phyloP scores from a whole-genome alignment of 2,888 invertebrate genomes.

The Ichneumon xanthorius region DNA sequence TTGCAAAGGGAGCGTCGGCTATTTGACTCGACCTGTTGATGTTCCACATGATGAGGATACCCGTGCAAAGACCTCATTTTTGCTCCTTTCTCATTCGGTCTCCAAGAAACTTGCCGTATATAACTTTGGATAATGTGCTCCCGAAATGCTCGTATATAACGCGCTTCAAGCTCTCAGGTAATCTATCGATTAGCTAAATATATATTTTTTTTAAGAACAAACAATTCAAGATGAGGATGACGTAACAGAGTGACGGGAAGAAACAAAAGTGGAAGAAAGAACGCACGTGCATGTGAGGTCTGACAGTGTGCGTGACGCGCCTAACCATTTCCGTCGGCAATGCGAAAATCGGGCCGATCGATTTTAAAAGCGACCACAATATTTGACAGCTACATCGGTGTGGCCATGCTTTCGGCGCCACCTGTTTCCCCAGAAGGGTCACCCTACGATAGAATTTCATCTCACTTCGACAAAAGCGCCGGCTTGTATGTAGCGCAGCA shows the following conservation, averaged over 20 bases:
- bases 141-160: constrained; percentile 82
- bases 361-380: constrained; percentile 84
- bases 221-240: background rate
- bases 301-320: constrained; percentile 22
- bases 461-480: constrained; percentile 61
- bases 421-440: constrained; percentile 78
- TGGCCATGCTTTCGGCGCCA: constrained; percentile 82
- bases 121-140: constrained; percentile 79
- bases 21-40: constrained; percentile 56
- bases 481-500: constrained; percentile 49
- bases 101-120: constrained; percentile 78
- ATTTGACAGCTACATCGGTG: constrained; percentile 82
- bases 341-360: constrained; percentile 79
- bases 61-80: constrained; percentile 34
- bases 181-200: no score
- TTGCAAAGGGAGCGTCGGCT: constrained; percentile 58
- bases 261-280: constrained; percentile 5
- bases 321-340: background rate
- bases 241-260: background rate
- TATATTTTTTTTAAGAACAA: no score
- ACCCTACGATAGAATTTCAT: constrained; percentile 57
- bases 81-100: constrained; percentile 64
- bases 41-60: constrained; percentile 52
- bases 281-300: constrained; percentile 20
- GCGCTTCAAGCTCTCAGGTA: constrained; percentile 33